phyloP scores from a whole-genome alignment of 2,888 invertebrate species.

The Sinohyriopsis cumingii region DNA sequence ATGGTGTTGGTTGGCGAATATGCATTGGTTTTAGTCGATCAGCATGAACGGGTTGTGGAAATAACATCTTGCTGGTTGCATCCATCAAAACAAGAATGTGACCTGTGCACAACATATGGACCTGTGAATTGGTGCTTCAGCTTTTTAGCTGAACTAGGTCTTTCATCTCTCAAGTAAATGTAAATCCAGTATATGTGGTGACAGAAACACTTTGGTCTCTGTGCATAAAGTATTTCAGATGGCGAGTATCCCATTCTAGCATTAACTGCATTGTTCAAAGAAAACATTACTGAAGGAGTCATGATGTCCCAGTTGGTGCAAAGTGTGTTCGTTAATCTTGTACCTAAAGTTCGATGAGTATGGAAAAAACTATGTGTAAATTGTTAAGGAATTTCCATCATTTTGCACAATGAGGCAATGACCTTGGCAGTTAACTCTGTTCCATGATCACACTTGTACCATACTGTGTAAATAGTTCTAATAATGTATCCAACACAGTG shows the following conservation, averaged over 20 bases:
- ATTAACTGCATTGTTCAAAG: slow-evolving; percentile 26
- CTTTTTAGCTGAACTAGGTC: slow-evolving; percentile 13
- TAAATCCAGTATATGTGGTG: slow-evolving; percentile 5
- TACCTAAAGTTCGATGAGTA: slow-evolving; percentile 23
- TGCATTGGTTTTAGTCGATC: slow-evolving; percentile 16
- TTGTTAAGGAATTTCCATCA: slow-evolving; percentile 22
- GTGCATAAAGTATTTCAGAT: slow-evolving; percentile 23
- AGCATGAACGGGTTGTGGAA: slow-evolving; percentile 17
- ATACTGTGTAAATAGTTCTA: slow-evolving; percentile 16
- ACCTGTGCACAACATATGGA: slow-evolving; percentile 19
- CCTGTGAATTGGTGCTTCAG: slow-evolving; percentile 12
- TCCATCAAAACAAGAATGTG: too few relatives aligned
- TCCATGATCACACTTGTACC: slow-evolving; percentile 2
- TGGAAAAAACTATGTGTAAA: slow-evolving; percentile 28
- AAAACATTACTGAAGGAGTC: slow-evolving; percentile 12
- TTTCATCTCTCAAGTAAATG: slow-evolving; percentile 14
- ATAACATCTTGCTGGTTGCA: too few relatives aligned
- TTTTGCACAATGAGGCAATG: slow-evolving; percentile 19
- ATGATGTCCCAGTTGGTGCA: slow-evolving; percentile 17
- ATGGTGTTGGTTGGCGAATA: slow-evolving; percentile 14
- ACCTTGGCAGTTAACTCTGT: slow-evolving; percentile 21
- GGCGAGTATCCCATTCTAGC: slow-evolving; percentile 23
- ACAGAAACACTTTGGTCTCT: slow-evolving; percentile 21
- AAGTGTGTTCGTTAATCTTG: slow-evolving; percentile 10
- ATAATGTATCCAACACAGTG: slow-evolving; percentile 31